Base-by-base conservation (phyloP, 2,113 vertebrate species). In the Etheostoma spectabile region DNA sequence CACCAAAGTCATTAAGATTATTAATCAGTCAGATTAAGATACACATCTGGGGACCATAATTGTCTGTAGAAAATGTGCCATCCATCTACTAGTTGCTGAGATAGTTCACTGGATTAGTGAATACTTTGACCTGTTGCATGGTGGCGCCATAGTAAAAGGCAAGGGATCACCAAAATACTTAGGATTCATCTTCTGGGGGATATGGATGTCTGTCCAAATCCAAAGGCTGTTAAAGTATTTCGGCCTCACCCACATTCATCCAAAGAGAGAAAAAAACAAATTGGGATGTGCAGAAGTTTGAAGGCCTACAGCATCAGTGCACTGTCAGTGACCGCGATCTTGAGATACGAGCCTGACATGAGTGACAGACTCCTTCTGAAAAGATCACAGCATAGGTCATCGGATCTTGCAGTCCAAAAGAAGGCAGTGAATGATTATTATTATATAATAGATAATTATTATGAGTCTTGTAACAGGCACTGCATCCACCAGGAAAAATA, bases 301-400 rank as follows among this genome's bases (percentile, higher is more conserved):
- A 74, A 66, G 27, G 48, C 38, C 35, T 13, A 38, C 16, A 48
- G 21, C 8, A n/a, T 33, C 57, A 57, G 27, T n/a, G 8, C 21
- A 60, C 38, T 14, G 51, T 49, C 42, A 22, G 42, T 69, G 62
- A 46, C 72, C 4, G 2, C 2, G 19, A 62, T 30, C 51, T 49
- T 30, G 30, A 77, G 64, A 72, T 59, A 67, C 33, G 70, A 73
- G 53, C 3, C 53, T 42, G 73, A 82, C 52, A 38, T 53, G 69
- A 80, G 22, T 80, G 85, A 87, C 71, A 83, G 70, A 75, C 72
- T 64, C n/a, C 19, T 8, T 19, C 30, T 38, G 65, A 79, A 57
- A 33, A 79, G 79, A 85, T 85, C 77, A 79, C 42, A 74, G 24
- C 73, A 3, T 65, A 53, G 77, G 84, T 86, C 79, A 67, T 66